Percentiles rank a stretch among this genome's conserved stretches.
These are phyloP conservation scores for Bos taurus DNA, from an alignment of 2,113 vertebrate species.

Conservation along the genomic window ARS-UCD2.0 NC_037331.1:58827001-58827500, in stretches of 20 bases:
- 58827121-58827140: background rate
- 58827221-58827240: background rate
- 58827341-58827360: background rate
- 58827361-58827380: background rate
- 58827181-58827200: background rate
- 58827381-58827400: background rate
- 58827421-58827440: background rate
- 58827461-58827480: background rate
- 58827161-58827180: background rate
- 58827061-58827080: background rate
- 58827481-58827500: background rate
- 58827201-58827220: background rate
- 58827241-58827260: background rate
- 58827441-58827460: background rate
- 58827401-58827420: background rate
- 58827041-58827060: background rate
- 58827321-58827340: background rate
- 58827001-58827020: background rate
- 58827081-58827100: background rate
- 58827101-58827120: background rate
- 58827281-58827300: slow-evolving; percentile 15
- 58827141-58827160: slow-evolving; percentile 12
- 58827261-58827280: background rate
- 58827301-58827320: slow-evolving; percentile 12
- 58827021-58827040: background rate